Evolutionary conservation across 2,888 invertebrate species (phyloP).

Genomic region (Unio delphinus): DNA sequence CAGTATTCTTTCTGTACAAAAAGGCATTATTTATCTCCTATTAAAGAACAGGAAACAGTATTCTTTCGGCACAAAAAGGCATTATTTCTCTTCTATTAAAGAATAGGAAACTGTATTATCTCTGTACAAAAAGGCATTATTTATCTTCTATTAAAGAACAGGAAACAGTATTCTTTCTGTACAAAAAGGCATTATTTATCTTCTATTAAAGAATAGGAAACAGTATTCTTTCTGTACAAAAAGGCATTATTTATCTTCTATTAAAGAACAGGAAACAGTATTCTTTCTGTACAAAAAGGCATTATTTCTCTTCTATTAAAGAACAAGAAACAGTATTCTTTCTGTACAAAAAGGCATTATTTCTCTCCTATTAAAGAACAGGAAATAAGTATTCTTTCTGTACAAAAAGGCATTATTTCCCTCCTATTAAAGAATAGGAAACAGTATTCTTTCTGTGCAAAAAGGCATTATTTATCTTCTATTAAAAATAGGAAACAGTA

Average conservation of each 20-base stretch:
- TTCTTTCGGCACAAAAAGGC: background rate
- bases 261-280: constrained; percentile 4
- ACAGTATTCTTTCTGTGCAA: background rate
- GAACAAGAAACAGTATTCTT: background rate
- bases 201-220: constrained; percentile 31
- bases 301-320: constrained; percentile 30
- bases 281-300: background rate
- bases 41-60: constrained; percentile 3
- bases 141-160: constrained; percentile 30
- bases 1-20: background rate
- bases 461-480: constrained; percentile 26
- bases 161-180: background rate
- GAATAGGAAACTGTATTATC: background rate
- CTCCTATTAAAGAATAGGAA: constrained; percentile 31
- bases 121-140: background rate
- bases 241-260: constrained; percentile 25
- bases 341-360: background rate
- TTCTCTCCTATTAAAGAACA: constrained; percentile 31
- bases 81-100: constrained; percentile 30
- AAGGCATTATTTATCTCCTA: constrained; percentile 25
- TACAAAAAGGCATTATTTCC: background rate
- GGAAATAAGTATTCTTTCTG: background rate
- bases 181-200: background rate
- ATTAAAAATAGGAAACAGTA: constrained; percentile 6
- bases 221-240: background rate